These are phyloP conservation scores for Camelus dromedarius DNA, from an alignment of 2,113 vertebrate species.

Conservation along the genomic window DNA sequence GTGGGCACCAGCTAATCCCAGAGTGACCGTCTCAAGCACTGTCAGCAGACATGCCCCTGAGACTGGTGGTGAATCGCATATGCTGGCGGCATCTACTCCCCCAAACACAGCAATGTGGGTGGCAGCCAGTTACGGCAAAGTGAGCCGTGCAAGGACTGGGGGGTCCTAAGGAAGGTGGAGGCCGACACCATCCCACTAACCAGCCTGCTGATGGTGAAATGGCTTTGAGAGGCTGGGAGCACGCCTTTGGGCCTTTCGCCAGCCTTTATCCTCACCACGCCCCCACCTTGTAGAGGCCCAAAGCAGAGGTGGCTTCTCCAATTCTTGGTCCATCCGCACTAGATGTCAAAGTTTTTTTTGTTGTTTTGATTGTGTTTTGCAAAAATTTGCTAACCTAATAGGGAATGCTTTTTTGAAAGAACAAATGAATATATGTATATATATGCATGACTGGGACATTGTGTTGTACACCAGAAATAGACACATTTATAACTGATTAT, in stretches of 20 bases:
- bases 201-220: background rate
- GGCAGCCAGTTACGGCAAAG: background rate
- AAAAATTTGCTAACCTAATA: background rate
- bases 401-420: background rate
- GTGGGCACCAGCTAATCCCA: background rate
- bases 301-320: background rate
- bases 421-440: no score
- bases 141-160: background rate
- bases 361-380: no score
- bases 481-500: no score
- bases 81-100: background rate
- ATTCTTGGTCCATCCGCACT: background rate
- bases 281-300: background rate
- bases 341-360: background rate
- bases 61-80: accelerated
- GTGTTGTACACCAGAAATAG: no score
- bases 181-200: background rate
- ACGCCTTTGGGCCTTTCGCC: background rate
- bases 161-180: background rate
- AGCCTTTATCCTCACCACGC: background rate
- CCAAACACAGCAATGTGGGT: background rate
- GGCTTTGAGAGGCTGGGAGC: no score
- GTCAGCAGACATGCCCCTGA: background rate
- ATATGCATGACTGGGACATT: no score
- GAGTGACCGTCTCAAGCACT: background rate